Evolutionary conservation across 2,797 vertebrate genomes (phyloP).

Genomic region (Ptychobarbus kaznakovi): DNA sequence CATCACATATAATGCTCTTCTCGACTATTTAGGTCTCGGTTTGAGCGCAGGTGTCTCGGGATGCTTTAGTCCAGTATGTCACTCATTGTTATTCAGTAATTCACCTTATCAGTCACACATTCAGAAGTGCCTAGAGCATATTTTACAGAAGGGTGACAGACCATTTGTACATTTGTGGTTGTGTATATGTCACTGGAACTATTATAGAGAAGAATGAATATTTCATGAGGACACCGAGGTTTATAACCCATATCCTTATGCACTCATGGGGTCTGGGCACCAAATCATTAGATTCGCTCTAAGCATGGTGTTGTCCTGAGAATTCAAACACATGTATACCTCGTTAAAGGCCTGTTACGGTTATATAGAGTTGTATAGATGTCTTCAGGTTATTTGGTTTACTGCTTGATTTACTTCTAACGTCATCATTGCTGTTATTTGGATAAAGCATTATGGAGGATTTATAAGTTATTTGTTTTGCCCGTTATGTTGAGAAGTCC

Average conservation of each 20-base stretch:
- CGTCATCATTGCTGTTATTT: not conserved
- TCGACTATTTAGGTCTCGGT: not conserved
- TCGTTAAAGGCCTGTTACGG: slow-evolving; percentile 1
- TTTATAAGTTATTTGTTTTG: slow-evolving; percentile 27
- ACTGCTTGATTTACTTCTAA: not conserved
- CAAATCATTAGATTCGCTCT: slow-evolving; percentile 17
- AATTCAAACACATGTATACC: slow-evolving; percentile 17
- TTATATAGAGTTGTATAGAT: not conserved
- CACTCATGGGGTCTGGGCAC: slow-evolving; percentile 9
- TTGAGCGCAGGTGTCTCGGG: slow-evolving; percentile 25
- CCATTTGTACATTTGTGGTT: slow-evolving; percentile 24
- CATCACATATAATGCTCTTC: not conserved
- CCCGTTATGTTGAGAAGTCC: slow-evolving; percentile 12
- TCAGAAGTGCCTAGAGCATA: slow-evolving; percentile 32
- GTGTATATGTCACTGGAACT: not conserved
- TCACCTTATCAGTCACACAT: slow-evolving; percentile 36
- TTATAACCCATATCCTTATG: slow-evolving; percentile 19
- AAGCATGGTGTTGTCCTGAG: slow-evolving; percentile 13
- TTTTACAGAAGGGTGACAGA: slow-evolving; percentile 29
- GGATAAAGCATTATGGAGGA: not conserved
- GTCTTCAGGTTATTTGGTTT: not conserved
- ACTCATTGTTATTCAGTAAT: slow-evolving; percentile 52
- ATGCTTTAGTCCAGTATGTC: slow-evolving; percentile 36
- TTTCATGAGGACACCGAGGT: slow-evolving; percentile 19
- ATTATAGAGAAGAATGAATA: slow-evolving; percentile 39